Percentiles rank a stretch among this genome's conserved stretches.
phyloP scores from a whole-genome alignment of 2,888 invertebrate species.

The Drosophila ustulata region DNA sequence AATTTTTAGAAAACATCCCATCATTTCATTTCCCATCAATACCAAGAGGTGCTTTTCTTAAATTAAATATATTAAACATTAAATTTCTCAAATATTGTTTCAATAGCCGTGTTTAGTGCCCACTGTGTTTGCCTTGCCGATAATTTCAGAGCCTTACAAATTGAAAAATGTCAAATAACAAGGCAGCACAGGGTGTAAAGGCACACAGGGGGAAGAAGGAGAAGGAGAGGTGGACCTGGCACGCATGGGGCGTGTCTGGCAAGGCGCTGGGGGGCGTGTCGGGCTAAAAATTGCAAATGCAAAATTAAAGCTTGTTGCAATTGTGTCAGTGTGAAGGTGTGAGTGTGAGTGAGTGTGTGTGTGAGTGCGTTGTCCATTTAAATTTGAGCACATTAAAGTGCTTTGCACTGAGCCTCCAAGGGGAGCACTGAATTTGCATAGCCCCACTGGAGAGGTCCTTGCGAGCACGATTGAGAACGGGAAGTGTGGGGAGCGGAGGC shows the following conservation, averaged over 20 bases:
- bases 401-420: slow-evolving; percentile 12
- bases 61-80: no score
- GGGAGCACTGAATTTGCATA: slow-evolving; percentile 55
- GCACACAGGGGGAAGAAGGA: not conserved
- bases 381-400: slow-evolving; percentile 71
- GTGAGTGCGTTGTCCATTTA: slow-evolving; percentile 61
- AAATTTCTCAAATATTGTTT: no score
- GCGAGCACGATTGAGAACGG: not conserved
- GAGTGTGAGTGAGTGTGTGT: no score
- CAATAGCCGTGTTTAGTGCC: not conserved
- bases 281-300: slow-evolving; percentile 46
- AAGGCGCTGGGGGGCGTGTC: slow-evolving; percentile 36
- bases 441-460: slow-evolving; percentile 9
- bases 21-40: no score
- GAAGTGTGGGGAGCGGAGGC: slow-evolving; percentile 13
- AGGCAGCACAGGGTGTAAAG: slow-evolving; percentile 24
- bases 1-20: no score
- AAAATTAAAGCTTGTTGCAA: slow-evolving; percentile 64
- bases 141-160: slow-evolving; percentile 43
- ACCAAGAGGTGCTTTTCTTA: no score
- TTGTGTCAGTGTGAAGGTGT: slow-evolving; percentile 1
- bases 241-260: slow-evolving; percentile 24
- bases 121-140: slow-evolving; percentile 23
- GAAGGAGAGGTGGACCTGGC: not conserved
- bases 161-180: slow-evolving; percentile 65